Evolutionary conservation across 2,113 vertebrate species (phyloP).

Genomic region (Hyperoodon ampullatus): DNA sequence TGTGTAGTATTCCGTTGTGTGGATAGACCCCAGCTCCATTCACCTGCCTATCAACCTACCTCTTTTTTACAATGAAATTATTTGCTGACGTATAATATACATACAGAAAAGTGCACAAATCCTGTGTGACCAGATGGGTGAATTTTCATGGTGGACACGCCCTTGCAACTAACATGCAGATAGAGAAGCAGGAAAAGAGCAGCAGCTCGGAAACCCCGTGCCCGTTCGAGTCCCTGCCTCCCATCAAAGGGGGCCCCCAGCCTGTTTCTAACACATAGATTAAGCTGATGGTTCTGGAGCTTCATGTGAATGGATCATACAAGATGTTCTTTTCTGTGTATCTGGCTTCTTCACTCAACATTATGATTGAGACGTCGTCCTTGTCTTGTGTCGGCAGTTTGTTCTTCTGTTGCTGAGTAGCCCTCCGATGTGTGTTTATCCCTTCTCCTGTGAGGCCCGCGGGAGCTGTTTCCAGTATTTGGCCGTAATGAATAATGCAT

Average conservation of each 20-base stretch:
- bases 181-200: fast-evolving
- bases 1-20: not conserved
- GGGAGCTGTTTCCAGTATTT: not conserved
- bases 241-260: not conserved
- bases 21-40: not conserved
- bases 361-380: fast-evolving
- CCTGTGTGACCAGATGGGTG: fast-evolving
- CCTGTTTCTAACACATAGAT: not conserved
- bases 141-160: fast-evolving
- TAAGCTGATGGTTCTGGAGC: not conserved
- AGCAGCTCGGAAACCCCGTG: not conserved
- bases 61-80: not conserved
- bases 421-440: not conserved
- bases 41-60: not conserved
- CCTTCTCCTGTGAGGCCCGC: fast-evolving
- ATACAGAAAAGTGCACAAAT: fast-evolving
- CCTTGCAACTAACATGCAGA: not conserved
- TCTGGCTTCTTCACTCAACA: not conserved
- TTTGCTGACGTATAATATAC: fast-evolving
- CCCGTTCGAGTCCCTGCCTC: not conserved
- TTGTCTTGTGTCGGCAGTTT: fast-evolving
- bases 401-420: not conserved
- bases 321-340: not conserved
- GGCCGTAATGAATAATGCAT: not conserved
- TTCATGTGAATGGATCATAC: not conserved